Base-by-base conservation (phyloP, 1,140 invertebrate genomes). In the Aphelenchoides fujianensis region DNA sequence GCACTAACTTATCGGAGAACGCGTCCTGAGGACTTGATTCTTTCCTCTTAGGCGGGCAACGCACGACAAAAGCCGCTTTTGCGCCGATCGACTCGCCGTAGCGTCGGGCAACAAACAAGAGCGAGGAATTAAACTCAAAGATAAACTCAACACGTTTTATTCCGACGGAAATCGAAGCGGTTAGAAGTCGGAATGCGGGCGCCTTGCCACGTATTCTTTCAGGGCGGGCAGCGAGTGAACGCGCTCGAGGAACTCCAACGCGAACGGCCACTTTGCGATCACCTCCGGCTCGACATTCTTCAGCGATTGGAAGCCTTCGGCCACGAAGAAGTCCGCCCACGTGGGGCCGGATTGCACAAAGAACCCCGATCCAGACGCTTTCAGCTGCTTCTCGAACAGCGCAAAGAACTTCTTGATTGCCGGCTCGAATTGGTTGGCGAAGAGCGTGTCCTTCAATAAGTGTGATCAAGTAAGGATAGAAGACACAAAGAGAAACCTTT, bases 271-370 rank as follows among this genome's bases (percentile, higher is more conserved):
- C 5, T 59, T 32, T 19, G 12, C 34, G 55, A 59, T 5, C 34
- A 19, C 5, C 34, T 59, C 23, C 5, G 55, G 55, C 19, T 59
- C 55, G 23, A 59, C 55, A 19, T 59, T 59, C 34, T 59, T 59
- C 5, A 59, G 23, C 19, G 23, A 59, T 59, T 59, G 55, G 23
- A 59, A 7, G 5, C 55, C 55, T 59, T 59, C 55, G 34, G 5
- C 5, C 12, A 59, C 5, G 19, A 59, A 59, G 34, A 59, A 59
- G 23, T 59, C 55, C 5, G 23, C 55, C 7, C 5, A 59, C 5
- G 5, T 59, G 5, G 34, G 27, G 12, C 41, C 41, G 23, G 41
- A 48, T 16, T 59, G 28, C 27, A 5, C 55, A 7, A 59, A 59
- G 5, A 59, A 59, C 34, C 23, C 41, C 23, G 41, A 48, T 23